These are phyloP conservation scores for Mesorhabditis spiculigera DNA, from an alignment of 2,888 invertebrate species.

Conservation along the genomic window DNA sequence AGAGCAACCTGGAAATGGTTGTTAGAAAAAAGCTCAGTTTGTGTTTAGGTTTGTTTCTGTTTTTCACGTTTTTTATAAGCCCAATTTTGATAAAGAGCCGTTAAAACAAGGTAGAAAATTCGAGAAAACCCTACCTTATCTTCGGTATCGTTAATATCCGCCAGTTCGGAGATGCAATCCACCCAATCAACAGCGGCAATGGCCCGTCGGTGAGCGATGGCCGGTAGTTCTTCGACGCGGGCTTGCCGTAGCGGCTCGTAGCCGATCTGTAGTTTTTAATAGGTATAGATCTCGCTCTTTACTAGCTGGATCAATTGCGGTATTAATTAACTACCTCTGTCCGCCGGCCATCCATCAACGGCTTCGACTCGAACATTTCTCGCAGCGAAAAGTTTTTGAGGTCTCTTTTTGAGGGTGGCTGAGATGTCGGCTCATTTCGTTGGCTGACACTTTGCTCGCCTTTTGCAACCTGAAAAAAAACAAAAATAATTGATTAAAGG, in stretches of 20 bases:
- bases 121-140: constrained; percentile 37
- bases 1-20: constrained; percentile 32
- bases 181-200: constrained; percentile 57
- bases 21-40: background rate
- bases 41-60: too few relatives aligned
- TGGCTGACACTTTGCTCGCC: constrained; percentile 34
- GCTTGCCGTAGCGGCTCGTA: constrained; percentile 54
- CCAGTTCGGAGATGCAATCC: constrained; percentile 51
- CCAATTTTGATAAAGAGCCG: background rate
- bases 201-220: constrained; percentile 54
- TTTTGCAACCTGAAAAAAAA: constrained; percentile 23
- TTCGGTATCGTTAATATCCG: constrained; percentile 49
- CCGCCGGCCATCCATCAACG: constrained; percentile 36
- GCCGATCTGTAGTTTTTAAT: constrained; percentile 33
- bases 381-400: constrained; percentile 44
- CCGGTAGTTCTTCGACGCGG: constrained; percentile 49
- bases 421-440: constrained; percentile 16
- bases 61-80: too few relatives aligned
- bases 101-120: background rate
- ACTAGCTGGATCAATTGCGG: too few relatives aligned
- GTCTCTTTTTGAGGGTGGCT: constrained; percentile 17
- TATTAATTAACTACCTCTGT: constrained; percentile 34
- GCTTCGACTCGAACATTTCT: constrained; percentile 55
- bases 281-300: background rate
- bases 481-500: background rate